phyloP scores from a whole-genome alignment of 2,888 invertebrate genomes.

The Phragmatobia fuliginosa region DNA sequence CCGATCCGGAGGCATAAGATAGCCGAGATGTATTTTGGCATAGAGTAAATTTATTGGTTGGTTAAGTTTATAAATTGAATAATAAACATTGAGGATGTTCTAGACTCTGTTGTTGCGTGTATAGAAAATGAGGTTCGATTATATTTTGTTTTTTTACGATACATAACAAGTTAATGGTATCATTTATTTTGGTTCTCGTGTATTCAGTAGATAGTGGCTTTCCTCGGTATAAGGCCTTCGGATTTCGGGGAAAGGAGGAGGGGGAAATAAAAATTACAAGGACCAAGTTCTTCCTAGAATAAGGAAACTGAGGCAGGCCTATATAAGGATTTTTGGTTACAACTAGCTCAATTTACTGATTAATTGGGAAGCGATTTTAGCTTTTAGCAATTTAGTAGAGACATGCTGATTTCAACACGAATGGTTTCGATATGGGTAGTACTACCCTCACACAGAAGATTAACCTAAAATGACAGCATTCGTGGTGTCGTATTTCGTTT shows the following conservation, averaged over 20 bases:
- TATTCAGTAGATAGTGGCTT: background rate
- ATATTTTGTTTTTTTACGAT: slow-evolving; percentile 12
- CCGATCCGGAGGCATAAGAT: slow-evolving; percentile 10
- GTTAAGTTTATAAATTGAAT: slow-evolving; percentile 34
- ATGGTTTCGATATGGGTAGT: no score
- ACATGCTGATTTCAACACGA: no score
- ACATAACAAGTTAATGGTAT: background rate
- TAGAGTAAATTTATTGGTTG: slow-evolving; percentile 27
- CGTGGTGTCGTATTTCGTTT: no score
- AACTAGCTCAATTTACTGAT: background rate
- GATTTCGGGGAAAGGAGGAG: no score
- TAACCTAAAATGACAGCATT: no score
- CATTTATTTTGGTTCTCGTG: background rate
- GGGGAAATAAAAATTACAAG: no score
- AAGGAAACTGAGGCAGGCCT: no score
- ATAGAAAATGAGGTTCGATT: slow-evolving; percentile 10
- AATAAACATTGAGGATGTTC: slow-evolving; percentile 18
- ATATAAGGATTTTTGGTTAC: no score
- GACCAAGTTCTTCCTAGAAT: no score
- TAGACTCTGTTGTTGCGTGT: slow-evolving; percentile 1
- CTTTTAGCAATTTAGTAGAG: no score
- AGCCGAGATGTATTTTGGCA: slow-evolving; percentile 8
- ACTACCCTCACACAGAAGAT: no score
- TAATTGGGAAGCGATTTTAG: background rate
- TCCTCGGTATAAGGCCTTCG: no score